Evolutionary conservation across 1,140 invertebrate species (phyloP).

Genomic region (Camponotus pennsylvanicus): DNA sequence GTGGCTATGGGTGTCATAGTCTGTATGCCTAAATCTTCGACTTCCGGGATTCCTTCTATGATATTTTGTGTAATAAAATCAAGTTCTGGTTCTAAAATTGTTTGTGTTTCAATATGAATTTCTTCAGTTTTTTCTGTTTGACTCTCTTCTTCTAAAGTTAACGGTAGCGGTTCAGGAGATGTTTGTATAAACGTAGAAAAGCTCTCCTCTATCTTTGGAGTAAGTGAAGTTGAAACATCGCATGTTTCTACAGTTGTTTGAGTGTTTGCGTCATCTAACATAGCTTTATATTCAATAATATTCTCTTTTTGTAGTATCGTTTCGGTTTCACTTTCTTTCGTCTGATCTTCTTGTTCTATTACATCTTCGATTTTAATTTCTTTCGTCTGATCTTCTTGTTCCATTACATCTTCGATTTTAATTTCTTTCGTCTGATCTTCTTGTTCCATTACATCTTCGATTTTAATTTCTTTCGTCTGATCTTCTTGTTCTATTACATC

Average conservation of each 20-base stretch:
- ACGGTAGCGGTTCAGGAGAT: slow-evolving; percentile 66
- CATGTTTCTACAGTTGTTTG: slow-evolving; percentile 84
- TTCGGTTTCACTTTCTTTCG: slow-evolving; percentile 75
- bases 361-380: neutral
- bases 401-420: no score
- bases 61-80: slow-evolving; percentile 41
- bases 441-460: no score
- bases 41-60: neutral
- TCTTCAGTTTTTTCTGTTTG: slow-evolving; percentile 23
- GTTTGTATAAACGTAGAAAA: slow-evolving; percentile 74
- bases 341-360: slow-evolving; percentile 70
- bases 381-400: no score
- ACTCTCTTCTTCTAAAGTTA: slow-evolving; percentile 18
- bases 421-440: no score
- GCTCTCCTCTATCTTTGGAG: slow-evolving; percentile 72
- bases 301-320: slow-evolving; percentile 62
- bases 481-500: no score
- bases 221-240: slow-evolving; percentile 78
- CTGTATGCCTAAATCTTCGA: slow-evolving; percentile 63
- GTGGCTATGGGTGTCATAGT: slow-evolving; percentile 11
- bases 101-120: slow-evolving; percentile 83
- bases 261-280: slow-evolving; percentile 83
- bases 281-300: neutral
- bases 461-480: no score
- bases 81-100: slow-evolving; percentile 66